Evolutionary conservation across 2,113 vertebrate genomes (phyloP).

Genomic region (Nothobranchius furzeri): DNA sequence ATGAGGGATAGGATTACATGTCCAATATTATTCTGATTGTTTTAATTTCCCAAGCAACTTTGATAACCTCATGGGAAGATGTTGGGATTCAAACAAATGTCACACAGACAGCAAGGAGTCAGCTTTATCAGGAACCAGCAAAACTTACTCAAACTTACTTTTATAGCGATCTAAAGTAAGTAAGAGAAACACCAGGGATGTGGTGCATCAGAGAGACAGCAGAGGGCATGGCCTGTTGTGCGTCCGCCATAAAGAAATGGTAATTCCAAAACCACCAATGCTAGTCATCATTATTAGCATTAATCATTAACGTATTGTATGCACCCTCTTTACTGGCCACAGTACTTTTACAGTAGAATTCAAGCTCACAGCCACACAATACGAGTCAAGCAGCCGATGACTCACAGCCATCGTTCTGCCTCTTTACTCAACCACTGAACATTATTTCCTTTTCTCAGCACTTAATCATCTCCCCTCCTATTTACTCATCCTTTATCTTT

Average conservation of each 20-base stretch:
- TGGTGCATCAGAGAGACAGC: no score
- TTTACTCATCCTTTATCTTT: slow-evolving; percentile 55
- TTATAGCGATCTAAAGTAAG: neutral
- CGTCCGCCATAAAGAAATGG: neutral
- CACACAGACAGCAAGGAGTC: no score
- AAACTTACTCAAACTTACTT: neutral
- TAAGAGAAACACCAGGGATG: neutral
- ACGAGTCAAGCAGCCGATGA: slow-evolving; percentile 15
- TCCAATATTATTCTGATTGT: no score
- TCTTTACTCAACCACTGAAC: slow-evolving; percentile 11
- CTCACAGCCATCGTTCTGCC: slow-evolving; percentile 7
- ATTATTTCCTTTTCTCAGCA: slow-evolving; percentile 41
- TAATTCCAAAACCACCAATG: neutral
- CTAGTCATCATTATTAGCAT: neutral
- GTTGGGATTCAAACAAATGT: neutral
- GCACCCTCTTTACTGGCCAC: neutral
- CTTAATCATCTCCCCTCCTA: slow-evolving; percentile 49
- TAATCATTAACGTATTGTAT: neutral
- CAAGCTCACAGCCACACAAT: neutral
- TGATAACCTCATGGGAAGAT: no score
- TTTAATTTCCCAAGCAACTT: no score
- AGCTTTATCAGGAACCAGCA: neutral
- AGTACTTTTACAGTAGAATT: neutral
- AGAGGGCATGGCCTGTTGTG: neutral
- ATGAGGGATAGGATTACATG: no score